A percentile compares a stretch with the other conserved stretches of the same genome.
phyloP scores from a whole-genome alignment of 2,797 vertebrate genomes.

The Acanthiza pusilla region DNA sequence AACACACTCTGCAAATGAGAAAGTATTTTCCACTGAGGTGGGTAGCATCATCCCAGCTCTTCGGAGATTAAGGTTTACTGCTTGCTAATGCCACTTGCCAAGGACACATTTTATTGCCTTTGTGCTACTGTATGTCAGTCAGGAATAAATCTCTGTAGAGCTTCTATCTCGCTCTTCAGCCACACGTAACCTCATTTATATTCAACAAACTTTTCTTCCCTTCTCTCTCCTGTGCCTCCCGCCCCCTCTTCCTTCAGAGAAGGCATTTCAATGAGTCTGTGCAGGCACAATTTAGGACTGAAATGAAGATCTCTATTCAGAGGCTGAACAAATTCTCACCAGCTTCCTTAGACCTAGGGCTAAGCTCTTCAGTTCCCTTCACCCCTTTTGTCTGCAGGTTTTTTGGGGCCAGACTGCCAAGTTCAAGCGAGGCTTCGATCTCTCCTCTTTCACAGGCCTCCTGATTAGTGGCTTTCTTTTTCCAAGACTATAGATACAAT shows the following conservation, averaged over 20 bases:
- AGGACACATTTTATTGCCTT: conserved; percentile 56
- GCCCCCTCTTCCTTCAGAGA: conserved; percentile 63
- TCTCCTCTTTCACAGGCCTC: conserved; percentile 73
- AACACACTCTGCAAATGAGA: neutral
- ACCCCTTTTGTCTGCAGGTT: conserved; percentile 72
- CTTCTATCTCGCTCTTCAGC: conserved; percentile 64
- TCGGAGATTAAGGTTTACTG: conserved; percentile 24
- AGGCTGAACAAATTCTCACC: conserved; percentile 72
- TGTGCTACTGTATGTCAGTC: conserved; percentile 67
- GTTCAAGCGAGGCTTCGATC: conserved; percentile 72
- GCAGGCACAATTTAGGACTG: conserved; percentile 66
- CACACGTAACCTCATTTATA: conserved; percentile 72
- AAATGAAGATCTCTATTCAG: conserved; percentile 74
- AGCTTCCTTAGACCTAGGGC: conserved; percentile 66
- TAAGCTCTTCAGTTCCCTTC: conserved; percentile 73
- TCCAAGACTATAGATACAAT: conserved; percentile 78
- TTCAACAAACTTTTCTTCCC: conserved; percentile 72
- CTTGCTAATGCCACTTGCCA: conserved; percentile 58
- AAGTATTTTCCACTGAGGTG: neutral
- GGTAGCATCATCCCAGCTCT: neutral
- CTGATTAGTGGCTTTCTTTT: conserved; percentile 77
- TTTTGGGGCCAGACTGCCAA: conserved; percentile 71
- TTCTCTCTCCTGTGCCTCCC: conserved; percentile 23
- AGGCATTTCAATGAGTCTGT: conserved; percentile 75
- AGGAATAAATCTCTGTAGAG: conserved; percentile 69